Evolutionary conservation across 2,113 vertebrate species (phyloP).

Genomic region (Cheilinus undulatus): DNA sequence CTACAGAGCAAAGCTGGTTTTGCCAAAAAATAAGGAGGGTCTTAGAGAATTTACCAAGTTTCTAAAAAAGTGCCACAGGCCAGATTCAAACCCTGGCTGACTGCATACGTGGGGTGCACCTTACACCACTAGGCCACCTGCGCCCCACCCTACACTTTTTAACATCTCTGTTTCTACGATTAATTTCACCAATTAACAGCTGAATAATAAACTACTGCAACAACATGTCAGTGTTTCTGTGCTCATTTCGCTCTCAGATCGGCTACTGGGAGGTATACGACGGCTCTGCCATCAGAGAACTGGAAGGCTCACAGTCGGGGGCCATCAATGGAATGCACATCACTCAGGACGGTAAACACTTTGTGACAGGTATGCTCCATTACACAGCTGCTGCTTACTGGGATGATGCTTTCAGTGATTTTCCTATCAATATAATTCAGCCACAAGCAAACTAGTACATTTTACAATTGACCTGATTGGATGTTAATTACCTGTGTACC

Average conservation of each 20-base stretch:
- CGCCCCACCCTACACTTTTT: no score
- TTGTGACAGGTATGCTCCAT: slow-evolving; percentile 87
- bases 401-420: neutral
- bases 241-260: slow-evolving; percentile 77
- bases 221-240: slow-evolving; percentile 29
- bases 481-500: neutral
- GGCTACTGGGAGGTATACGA: slow-evolving; percentile 91
- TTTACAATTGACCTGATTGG: neutral
- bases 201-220: neutral
- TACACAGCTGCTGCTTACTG: neutral
- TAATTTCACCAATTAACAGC: neutral
- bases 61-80: no score
- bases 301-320: slow-evolving; percentile 87
- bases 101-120: no score
- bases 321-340: slow-evolving; percentile 90
- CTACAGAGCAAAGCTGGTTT: no score
- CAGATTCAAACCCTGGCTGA: no score
- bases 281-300: slow-evolving; percentile 85
- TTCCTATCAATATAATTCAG: neutral
- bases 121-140: no score
- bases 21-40: no score
- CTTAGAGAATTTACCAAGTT: no score
- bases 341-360: slow-evolving; percentile 82
- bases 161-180: no score
- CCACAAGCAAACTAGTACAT: neutral